A percentile compares a stretch with the other conserved stretches of the same genome.
phyloP scores from a whole-genome alignment of 2,888 invertebrate genomes.

The Xanthostigma xanthostigma region DNA sequence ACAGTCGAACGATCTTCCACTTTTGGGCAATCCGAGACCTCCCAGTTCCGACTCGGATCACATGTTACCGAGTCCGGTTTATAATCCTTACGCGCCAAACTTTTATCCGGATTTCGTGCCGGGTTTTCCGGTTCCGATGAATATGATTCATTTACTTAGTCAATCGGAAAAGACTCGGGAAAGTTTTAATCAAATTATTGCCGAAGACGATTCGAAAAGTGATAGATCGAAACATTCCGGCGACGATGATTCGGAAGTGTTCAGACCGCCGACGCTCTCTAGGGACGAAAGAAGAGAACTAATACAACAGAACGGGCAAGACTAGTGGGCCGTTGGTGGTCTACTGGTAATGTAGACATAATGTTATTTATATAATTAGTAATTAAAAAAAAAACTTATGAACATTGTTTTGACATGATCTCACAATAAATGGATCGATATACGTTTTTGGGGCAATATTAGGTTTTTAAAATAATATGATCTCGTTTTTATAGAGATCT shows the following conservation, averaged over 20 bases:
- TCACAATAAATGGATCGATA: constrained; percentile 2
- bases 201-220: constrained; percentile 49
- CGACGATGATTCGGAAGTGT: constrained; percentile 25
- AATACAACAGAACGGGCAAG: constrained; percentile 66
- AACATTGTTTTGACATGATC: not conserved
- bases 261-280: constrained; percentile 38
- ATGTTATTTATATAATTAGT: not conserved
- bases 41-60: constrained; percentile 49
- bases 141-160: constrained; percentile 71
- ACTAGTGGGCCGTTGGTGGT: constrained; percentile 32
- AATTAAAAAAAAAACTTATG: not conserved
- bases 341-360: not conserved
- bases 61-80: constrained; percentile 45
- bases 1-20: constrained; percentile 27
- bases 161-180: constrained; percentile 61
- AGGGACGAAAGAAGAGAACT: constrained; percentile 47
- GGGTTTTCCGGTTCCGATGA: constrained; percentile 69
- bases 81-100: constrained; percentile 63
- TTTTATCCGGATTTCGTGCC: constrained; percentile 70
- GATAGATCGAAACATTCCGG: constrained; percentile 34
- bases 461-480: constrained; percentile 9
- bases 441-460: constrained; percentile 25
- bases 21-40: constrained; percentile 33
- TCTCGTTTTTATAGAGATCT: not conserved
- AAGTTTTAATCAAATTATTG: constrained; percentile 28